Evolutionary conservation across 2,888 invertebrate species (phyloP).

Genomic region (Nephrotoma guestfalica): DNA sequence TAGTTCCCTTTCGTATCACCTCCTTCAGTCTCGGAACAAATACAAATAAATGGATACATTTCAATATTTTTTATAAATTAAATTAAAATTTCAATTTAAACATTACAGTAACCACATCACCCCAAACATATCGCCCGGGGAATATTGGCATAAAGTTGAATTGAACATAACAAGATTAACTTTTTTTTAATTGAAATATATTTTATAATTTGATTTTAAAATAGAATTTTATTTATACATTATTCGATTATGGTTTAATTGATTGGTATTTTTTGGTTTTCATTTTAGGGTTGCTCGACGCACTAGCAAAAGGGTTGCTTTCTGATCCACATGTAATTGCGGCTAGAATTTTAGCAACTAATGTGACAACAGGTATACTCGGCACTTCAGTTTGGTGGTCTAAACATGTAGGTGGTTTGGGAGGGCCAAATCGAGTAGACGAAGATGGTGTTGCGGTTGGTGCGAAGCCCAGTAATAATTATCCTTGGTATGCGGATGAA

Average conservation of each 20-base stretch:
- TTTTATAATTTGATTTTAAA: neutral
- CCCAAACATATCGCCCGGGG: neutral
- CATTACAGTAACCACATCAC: neutral
- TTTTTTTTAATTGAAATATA: neutral
- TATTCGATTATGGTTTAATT: neutral
- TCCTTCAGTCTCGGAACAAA: neutral
- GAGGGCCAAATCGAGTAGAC: constrained; percentile 39
- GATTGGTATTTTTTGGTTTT: neutral
- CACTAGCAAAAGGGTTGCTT: constrained; percentile 56
- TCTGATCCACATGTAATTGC: constrained; percentile 43
- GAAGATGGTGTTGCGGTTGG: constrained; percentile 40
- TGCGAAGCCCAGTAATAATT: constrained; percentile 48
- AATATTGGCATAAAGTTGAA: neutral
- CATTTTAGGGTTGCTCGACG: constrained; percentile 52
- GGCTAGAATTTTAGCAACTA: constrained; percentile 44
- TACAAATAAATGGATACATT: neutral
- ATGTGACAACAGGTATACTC: constrained; percentile 43
- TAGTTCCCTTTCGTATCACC: neutral
- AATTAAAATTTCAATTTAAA: neutral
- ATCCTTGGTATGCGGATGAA: constrained; percentile 57
- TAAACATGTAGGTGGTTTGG: constrained; percentile 33
- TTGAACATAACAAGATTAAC: neutral
- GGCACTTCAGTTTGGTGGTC: constrained; percentile 46
- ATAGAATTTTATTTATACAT: neutral
- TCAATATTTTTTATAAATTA: neutral